These are phyloP conservation scores for Sminthopsis crassicaudata DNA, from an alignment of 2,113 vertebrate species.

Conservation along the genomic window DNA sequence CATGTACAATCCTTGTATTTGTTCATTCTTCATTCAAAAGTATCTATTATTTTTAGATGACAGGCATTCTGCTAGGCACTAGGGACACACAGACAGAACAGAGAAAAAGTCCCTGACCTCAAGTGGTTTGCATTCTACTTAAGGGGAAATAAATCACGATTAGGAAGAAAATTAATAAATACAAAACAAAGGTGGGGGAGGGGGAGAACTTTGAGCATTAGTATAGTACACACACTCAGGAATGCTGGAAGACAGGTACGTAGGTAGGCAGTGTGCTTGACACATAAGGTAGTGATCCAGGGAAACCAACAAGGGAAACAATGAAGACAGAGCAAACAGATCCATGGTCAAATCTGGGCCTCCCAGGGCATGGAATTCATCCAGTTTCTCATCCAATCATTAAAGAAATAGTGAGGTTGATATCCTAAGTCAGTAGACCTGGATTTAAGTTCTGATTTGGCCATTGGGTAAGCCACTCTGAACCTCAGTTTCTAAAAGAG, in stretches of 20 bases:
- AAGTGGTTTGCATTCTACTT: not conserved
- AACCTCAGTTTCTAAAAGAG: not conserved
- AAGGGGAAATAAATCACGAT: not conserved
- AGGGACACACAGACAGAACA: not conserved
- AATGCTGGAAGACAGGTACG: not conserved
- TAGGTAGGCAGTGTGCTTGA: not conserved
- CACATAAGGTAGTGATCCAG: not conserved
- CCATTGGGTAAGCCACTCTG: not conserved
- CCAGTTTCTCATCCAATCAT: not conserved
- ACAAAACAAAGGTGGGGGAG: not conserved
- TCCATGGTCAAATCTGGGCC: not conserved
- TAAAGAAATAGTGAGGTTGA: not conserved
- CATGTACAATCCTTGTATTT: not conserved
- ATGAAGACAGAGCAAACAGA: not conserved
- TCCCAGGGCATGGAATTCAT: not conserved
- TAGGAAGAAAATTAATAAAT: not conserved
- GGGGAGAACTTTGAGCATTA: not conserved
- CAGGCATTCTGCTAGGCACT: not conserved
- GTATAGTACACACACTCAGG: not conserved
- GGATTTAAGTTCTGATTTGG: not conserved
- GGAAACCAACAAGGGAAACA: not conserved
- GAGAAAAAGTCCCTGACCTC: not conserved
- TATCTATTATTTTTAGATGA: not conserved
- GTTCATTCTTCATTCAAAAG: not conserved
- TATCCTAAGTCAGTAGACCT: not conserved